phyloP scores from a whole-genome alignment of 1,140 invertebrate species.

The Lepidurus couesii region DNA sequence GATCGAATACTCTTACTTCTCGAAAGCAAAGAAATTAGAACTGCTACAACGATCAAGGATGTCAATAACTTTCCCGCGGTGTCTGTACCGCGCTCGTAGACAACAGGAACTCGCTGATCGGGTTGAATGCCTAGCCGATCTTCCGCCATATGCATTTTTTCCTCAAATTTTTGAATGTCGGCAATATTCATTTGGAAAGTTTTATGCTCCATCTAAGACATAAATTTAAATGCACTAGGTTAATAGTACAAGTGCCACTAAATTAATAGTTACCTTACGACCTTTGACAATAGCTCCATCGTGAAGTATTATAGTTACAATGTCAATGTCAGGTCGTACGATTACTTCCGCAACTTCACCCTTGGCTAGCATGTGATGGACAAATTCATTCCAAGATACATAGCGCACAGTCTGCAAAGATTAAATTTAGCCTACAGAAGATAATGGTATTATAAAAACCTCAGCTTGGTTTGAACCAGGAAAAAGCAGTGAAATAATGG shows the following conservation, averaged over 20 bases:
- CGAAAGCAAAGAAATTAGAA: conserved; percentile 63
- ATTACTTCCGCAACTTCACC: conserved; percentile 87
- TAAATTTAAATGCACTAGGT: conserved; percentile 34
- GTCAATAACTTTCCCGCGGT: conserved; percentile 64
- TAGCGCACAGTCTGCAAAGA: conserved; percentile 47
- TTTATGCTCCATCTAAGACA: conserved; percentile 54
- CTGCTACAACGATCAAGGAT: conserved; percentile 56
- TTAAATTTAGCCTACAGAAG: neutral
- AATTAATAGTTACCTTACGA: conserved; percentile 52
- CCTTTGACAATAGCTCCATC: conserved; percentile 84
- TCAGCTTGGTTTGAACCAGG: conserved; percentile 66
- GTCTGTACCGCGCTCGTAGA: conserved; percentile 68
- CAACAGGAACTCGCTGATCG: conserved; percentile 65
- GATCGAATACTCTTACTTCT: conserved; percentile 51
- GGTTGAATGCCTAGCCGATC: conserved; percentile 64
- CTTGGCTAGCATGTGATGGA: conserved; percentile 83
- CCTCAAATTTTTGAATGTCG: conserved; percentile 75
- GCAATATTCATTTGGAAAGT: conserved; percentile 76
- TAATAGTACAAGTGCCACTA: neutral
- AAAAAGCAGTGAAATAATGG: conserved; percentile 61
- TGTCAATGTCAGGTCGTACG: conserved; percentile 71
- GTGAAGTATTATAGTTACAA: conserved; percentile 74
- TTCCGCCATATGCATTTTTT: conserved; percentile 78
- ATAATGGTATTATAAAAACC: conserved; percentile 45
- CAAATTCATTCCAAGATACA: conserved; percentile 92